Conservation (phyloP, 2,797 vertebrate genomes). For the Danionella dracula region DNA sequence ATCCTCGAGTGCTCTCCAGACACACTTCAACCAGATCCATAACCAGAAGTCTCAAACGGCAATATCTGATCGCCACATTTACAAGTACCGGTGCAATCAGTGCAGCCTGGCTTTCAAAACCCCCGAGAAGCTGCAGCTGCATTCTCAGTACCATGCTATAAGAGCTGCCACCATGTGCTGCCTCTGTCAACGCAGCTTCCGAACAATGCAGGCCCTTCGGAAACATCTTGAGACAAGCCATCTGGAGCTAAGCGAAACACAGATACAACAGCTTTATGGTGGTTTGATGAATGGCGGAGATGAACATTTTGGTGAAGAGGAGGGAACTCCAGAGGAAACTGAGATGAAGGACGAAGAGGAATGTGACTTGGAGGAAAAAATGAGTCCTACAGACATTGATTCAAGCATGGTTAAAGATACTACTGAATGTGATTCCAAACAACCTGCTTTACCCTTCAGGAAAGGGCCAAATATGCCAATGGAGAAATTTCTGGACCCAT, state of each 20-base stretch:
- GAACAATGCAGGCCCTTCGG: constrained; percentile 93
- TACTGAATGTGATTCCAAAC: constrained; percentile 78
- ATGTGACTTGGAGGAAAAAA: constrained; percentile 80
- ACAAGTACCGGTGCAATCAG: constrained; percentile 97
- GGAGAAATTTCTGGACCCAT: constrained; percentile 96
- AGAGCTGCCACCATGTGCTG: constrained; percentile 97
- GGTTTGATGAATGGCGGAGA: constrained; percentile 79
- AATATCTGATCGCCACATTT: constrained; percentile 92
- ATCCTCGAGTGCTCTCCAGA: constrained; percentile 85
- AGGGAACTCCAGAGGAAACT: constrained; percentile 65
- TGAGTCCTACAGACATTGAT: constrained; percentile 78
- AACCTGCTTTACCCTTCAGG: constrained; percentile 74
- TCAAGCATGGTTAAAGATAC: constrained; percentile 76
- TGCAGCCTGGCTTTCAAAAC: constrained; percentile 98
- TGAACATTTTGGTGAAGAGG: constrained; percentile 49
- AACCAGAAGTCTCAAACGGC: constrained; percentile 80
- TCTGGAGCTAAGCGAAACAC: constrained; percentile 82
- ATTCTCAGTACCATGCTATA: constrained; percentile 98
- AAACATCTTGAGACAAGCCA: constrained; percentile 97
- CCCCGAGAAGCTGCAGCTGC: constrained; percentile 92
- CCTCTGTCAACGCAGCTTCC: constrained; percentile 95
- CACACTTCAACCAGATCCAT: constrained; percentile 81
- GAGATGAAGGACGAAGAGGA: constrained; percentile 76
- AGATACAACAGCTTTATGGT: constrained; percentile 81
- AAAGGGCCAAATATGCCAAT: constrained; percentile 92